These are phyloP conservation scores for Heptranchias perlo DNA, from an alignment of 2,113 vertebrate species.

Conservation along the genomic window DNA sequence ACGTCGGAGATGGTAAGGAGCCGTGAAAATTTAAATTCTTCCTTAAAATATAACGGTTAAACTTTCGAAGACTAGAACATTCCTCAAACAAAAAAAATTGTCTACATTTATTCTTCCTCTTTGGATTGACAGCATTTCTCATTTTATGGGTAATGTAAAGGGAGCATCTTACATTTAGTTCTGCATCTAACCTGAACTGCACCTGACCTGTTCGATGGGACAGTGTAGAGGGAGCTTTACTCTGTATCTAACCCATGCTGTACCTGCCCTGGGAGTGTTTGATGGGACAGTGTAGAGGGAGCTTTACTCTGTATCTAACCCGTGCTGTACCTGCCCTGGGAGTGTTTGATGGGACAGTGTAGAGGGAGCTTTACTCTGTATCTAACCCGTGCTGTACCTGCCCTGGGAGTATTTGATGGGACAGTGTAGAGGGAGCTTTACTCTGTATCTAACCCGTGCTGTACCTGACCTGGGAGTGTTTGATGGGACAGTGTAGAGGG, in stretches of 20 bases:
- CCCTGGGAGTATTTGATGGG: neutral
- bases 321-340: too few relatives aligned
- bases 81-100: neutral
- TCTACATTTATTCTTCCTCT: neutral
- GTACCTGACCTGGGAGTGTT: neutral
- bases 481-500: too few relatives aligned
- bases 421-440: too few relatives aligned
- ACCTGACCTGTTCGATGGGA: neutral
- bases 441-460: neutral
- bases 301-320: neutral
- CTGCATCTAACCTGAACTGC: neutral
- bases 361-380: neutral
- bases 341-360: too few relatives aligned
- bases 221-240: too few relatives aligned
- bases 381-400: neutral
- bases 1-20: neutral
- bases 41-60: neutral
- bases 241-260: too few relatives aligned
- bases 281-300: neutral
- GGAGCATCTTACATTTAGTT: neutral
- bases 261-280: too few relatives aligned
- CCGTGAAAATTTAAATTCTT: neutral
- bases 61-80: neutral
- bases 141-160: neutral
- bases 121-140: neutral